phyloP scores from a whole-genome alignment of 2,888 invertebrate species.

The Thumatha senex region DNA sequence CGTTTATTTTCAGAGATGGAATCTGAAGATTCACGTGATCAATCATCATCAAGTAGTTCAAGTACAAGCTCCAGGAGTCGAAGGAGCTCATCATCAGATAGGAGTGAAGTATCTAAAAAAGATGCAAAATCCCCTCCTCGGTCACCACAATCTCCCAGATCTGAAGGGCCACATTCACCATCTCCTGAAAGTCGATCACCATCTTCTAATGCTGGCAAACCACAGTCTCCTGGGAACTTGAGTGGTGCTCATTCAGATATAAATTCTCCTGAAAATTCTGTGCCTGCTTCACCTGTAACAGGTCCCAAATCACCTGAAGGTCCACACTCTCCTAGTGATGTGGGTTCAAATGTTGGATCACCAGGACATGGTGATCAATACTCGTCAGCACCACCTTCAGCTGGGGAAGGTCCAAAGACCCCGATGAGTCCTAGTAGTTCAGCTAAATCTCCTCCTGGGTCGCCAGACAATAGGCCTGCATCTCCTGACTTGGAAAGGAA shows the following conservation, averaged over 20 bases:
- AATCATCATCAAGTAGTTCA: constrained; percentile 77
- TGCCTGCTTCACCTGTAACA: constrained; percentile 58
- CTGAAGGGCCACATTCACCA: constrained; percentile 54
- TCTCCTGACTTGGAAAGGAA: constrained; percentile 65
- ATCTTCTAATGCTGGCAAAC: constrained; percentile 43
- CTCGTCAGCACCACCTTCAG: constrained; percentile 52
- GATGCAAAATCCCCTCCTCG: constrained; percentile 60
- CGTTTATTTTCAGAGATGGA: constrained; percentile 81
- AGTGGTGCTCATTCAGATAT: constrained; percentile 74
- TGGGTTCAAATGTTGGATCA: constrained; percentile 54
- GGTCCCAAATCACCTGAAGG: constrained; percentile 76
- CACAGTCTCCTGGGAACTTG: constrained; percentile 64
- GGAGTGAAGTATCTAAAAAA: constrained; percentile 68
- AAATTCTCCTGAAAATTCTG: constrained; percentile 75
- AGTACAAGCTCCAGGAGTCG: constrained; percentile 75
- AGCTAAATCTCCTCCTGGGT: constrained; percentile 57
- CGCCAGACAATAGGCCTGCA: constrained; percentile 57
- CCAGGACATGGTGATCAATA: constrained; percentile 57
- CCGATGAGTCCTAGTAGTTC: constrained; percentile 65
- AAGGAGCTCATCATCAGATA: constrained; percentile 69
- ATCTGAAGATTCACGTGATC: constrained; percentile 85
- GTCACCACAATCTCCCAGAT: constrained; percentile 38
- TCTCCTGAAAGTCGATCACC: constrained; percentile 58
- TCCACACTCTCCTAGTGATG: constrained; percentile 71
- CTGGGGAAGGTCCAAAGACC: constrained; percentile 66